Evolutionary conservation across 2,797 vertebrate species (phyloP), one percentile per base, ranked within the genome.

Genomic region (Microcaecilia unicolor): DNA sequence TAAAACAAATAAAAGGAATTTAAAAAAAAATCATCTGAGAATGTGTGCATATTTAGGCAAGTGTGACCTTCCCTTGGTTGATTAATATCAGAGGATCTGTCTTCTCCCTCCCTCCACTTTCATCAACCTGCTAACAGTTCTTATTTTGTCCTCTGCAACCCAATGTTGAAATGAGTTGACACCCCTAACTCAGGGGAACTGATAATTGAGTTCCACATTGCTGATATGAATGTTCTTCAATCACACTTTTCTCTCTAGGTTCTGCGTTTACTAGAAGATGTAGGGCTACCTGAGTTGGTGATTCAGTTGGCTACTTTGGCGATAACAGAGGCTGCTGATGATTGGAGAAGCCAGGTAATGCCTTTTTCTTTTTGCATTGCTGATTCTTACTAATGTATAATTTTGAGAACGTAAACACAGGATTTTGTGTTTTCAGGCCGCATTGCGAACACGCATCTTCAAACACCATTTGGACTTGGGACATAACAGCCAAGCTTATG

Each of bases 391-490:
- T 20, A 4, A 3, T 34, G 8, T 23, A 10, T n/a, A 14, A 12
- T 34, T n/a, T 14, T 31, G 23, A 7, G 20, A 16, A 35, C 26
- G n/a, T 25, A 1, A 15, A 15, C 18, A 2, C 8, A 19, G 15
- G 14, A 53, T 6, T 2, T 24, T 23, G 0, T 22, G 23, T 31
- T 15, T 58, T 15, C 58, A 98, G 94, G 95, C 95, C 6, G 91
- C 90, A 13, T 71, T 98, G 53, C 89, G 90, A 79, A 98, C 95
- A 0, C 81, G 90, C 18, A 89, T 98, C 48, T 98, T 98, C 78
- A 97, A 97, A 41, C 92, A 98, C 51, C 91, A 95, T 37, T 72
- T 98, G 80, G 95, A 98, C 60, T 78, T 98, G 29, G 91, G 91
- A 29, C 92, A 98, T 77, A 97, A 95, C 56, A 85, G 40, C 1